Base-by-base conservation (phyloP, 2,113 vertebrate species). In the Cephalopholis sonnerati region DNA sequence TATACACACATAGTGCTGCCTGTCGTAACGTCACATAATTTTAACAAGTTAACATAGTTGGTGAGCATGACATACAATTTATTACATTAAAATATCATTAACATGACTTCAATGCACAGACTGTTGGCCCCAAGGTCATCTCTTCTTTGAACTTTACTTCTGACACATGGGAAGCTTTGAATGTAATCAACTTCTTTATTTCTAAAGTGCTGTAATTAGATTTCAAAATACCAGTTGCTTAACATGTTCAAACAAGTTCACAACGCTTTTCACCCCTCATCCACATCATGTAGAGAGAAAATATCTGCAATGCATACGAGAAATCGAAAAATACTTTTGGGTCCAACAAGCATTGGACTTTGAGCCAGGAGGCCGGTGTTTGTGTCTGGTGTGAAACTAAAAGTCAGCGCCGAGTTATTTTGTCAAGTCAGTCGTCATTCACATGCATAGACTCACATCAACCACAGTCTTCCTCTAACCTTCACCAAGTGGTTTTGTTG, bases 121-220 rank as follows among this genome's bases (percentile, higher is more conserved):
- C 27, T 5, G 0, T 4, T 58, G 25, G 68, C 39, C 44, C 12
- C 0, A 0, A 53, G n/a, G 29, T 44, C 2, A 48, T 39, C 13
- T 53, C 17, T 79, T 17, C 10, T 27, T 3, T 16, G 20, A 15
- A 48, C 44, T 17, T 32, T 3, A 41, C 32, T 4, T 18, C 7
- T 29, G 9, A 20, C 4, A 44, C 1, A 22, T 2, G 0, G 39
- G 59, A 65, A 20, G 27, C 2, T 16, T 39, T 16, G 7, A 25
- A 22, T 24, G 36, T 5, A 36, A 74, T 25, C 51, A 22, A 61
- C 65, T 81, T 72, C 72, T 75, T 53, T 8, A 64, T 84, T 71
- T 62, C 4, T 9, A 59, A 51, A 53, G 11, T 73, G 50, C 20
- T 48, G 46, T 13, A 68, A 48, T 15, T 39, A 7, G 18, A 54